Percentiles rank a stretch among this genome's conserved stretches.
phyloP scores from a whole-genome alignment of 2,888 invertebrate species.

The Himalopsyche japonica region DNA sequence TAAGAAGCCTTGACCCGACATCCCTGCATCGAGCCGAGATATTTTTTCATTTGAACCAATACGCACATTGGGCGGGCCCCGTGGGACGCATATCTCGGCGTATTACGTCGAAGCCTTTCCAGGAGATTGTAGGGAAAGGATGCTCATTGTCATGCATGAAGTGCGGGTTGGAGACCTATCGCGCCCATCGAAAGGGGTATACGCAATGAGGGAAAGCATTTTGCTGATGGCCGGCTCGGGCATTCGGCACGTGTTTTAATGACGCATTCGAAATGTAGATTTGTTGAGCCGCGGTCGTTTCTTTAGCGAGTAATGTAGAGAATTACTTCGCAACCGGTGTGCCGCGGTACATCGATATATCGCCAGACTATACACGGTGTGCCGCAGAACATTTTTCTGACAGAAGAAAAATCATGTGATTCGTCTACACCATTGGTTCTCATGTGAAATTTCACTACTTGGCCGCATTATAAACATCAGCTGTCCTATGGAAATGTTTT shows the following conservation, averaged over 20 bases:
- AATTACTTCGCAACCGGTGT: no score
- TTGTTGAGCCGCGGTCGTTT: not conserved
- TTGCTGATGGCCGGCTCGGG: not conserved
- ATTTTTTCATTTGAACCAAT: not conserved
- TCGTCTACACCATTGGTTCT: no score
- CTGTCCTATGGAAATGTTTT: no score
- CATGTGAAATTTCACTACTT: no score
- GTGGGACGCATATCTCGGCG: not conserved
- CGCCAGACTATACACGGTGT: no score
- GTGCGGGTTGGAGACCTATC: not conserved
- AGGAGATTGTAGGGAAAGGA: not conserved
- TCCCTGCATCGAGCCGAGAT: not conserved
- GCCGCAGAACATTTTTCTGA: no score
- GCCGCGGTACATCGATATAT: no score
- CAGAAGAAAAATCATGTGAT: no score
- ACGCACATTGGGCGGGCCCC: not conserved
- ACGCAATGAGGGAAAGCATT: not conserved
- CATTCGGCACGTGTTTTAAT: not conserved
- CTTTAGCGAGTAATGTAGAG: no score
- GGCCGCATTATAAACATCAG: no score
- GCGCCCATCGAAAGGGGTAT: not conserved
- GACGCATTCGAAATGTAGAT: not conserved
- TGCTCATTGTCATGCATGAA: not conserved
- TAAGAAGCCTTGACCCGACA: not conserved
- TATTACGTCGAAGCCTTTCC: not conserved